Conservation (phyloP, 2,113 vertebrate genomes). For the Lycocorax pyrrhopterus region DNA sequence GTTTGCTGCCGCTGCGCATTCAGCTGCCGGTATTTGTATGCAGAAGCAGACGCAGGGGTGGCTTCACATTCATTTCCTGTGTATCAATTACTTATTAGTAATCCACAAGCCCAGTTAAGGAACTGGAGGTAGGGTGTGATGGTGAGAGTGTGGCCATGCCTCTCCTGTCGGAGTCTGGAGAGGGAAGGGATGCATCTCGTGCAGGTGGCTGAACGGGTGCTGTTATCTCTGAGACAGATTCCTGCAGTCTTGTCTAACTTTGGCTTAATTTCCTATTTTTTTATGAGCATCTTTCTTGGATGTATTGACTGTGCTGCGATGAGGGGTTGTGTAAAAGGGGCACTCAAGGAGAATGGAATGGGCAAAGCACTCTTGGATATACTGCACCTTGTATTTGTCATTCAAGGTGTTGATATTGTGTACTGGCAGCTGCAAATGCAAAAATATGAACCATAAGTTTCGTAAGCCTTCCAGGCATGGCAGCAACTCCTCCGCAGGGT, state of each 20-base stretch:
- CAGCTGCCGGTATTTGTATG: conserved; percentile 49
- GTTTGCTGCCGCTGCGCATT: conserved; percentile 18
- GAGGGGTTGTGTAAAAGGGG: background rate
- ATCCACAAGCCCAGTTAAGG: background rate
- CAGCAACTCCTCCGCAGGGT: background rate
- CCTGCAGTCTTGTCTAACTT: background rate
- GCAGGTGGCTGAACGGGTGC: background rate
- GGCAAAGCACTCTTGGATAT: background rate
- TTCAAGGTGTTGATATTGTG: background rate
- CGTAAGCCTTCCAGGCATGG: background rate
- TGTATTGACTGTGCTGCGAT: background rate
- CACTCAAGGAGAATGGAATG: background rate
- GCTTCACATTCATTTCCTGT: conserved; percentile 44
- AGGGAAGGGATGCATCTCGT: background rate
- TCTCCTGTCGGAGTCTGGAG: background rate
- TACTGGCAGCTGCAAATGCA: background rate
- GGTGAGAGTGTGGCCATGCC: background rate
- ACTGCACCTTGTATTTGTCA: background rate
- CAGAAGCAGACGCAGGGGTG: background rate
- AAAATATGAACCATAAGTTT: background rate
- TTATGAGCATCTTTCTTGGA: background rate
- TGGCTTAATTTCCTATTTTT: background rate
- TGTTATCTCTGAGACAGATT: background rate
- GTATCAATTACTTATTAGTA: conserved; percentile 39
- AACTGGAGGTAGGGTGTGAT: background rate